A percentile compares a stretch with the other conserved stretches of the same genome.
phyloP scores from a whole-genome alignment of 1,140 invertebrate species.

The Linepithema humile region DNA sequence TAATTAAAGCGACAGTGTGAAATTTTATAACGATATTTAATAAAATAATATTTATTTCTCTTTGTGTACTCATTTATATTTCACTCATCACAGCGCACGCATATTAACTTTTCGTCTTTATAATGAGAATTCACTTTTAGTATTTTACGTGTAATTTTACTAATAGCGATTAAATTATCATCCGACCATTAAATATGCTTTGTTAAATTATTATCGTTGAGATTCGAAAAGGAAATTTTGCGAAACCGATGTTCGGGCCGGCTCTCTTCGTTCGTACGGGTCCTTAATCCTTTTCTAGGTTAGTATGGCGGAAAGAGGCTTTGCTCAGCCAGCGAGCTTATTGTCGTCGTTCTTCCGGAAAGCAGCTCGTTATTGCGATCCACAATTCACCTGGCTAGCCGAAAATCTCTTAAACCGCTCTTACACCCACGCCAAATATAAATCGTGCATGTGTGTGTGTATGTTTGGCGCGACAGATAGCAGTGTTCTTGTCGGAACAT shows the following conservation, averaged over 20 bases:
- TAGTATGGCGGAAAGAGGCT: conserved; percentile 40
- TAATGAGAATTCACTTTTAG: background rate
- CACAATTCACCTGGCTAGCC: conserved; percentile 37
- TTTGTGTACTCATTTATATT: background rate
- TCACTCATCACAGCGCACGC: background rate
- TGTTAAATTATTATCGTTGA: background rate
- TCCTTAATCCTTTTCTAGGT: conserved; percentile 27
- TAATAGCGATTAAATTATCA: background rate
- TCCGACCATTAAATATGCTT: background rate
- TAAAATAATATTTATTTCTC: too few relatives aligned
- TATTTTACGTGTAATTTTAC: background rate
- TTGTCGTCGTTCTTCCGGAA: conserved; percentile 47
- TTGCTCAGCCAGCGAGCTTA: conserved; percentile 36
- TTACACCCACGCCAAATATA: background rate
- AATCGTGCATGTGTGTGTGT: background rate
- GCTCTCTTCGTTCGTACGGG: background rate
- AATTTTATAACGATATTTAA: background rate
- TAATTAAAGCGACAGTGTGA: background rate
- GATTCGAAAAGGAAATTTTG: conserved; percentile 14
- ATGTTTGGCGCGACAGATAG: background rate
- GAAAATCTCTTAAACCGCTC: conserved; percentile 47
- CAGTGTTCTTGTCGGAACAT: background rate
- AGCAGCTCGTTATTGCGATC: conserved; percentile 53
- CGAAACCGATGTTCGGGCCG: background rate
- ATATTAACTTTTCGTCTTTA: background rate